Conservation (phyloP, 2,888 invertebrate species). For the Petrolisthes cinctipes region DNA sequence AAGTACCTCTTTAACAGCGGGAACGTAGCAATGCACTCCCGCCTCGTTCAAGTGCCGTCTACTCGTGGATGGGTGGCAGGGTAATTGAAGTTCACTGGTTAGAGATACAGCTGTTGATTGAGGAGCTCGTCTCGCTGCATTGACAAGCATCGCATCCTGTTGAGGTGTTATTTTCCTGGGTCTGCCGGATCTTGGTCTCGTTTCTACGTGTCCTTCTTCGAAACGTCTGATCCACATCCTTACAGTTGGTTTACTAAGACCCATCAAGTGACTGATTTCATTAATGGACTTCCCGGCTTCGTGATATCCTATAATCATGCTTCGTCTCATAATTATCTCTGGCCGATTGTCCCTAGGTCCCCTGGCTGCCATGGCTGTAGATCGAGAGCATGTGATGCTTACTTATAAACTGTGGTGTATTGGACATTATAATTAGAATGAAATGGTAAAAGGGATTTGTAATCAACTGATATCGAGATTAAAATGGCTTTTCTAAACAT, state of each 20-base stretch:
- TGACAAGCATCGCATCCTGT: neutral
- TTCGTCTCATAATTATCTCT: neutral
- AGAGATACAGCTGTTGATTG: neutral
- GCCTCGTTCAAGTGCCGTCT: neutral
- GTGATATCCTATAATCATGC: neutral
- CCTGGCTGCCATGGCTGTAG: neutral
- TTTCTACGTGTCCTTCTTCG: slow-evolving; percentile 5
- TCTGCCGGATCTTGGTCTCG: neutral
- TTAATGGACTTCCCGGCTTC: neutral
- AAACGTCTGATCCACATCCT: neutral
- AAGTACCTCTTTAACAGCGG: neutral
- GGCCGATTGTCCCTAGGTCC: neutral
- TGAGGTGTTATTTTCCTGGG: neutral
- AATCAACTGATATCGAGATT: no score
- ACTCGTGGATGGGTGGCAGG: neutral
- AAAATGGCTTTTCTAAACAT: no score
- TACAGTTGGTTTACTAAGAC: neutral
- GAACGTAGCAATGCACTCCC: slow-evolving; percentile 3
- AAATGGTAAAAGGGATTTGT: no score
- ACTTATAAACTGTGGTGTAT: no score
- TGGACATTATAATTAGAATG: no score
- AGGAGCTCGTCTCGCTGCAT: slow-evolving; percentile 18
- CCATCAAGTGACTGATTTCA: neutral
- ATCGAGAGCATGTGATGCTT: no score
- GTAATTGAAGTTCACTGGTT: neutral